A percentile compares a stretch with the other conserved stretches of the same genome.
Evolutionary conservation across 1,140 invertebrate genomes (phyloP).

Genomic region (Drosophila punjabiensis): DNA sequence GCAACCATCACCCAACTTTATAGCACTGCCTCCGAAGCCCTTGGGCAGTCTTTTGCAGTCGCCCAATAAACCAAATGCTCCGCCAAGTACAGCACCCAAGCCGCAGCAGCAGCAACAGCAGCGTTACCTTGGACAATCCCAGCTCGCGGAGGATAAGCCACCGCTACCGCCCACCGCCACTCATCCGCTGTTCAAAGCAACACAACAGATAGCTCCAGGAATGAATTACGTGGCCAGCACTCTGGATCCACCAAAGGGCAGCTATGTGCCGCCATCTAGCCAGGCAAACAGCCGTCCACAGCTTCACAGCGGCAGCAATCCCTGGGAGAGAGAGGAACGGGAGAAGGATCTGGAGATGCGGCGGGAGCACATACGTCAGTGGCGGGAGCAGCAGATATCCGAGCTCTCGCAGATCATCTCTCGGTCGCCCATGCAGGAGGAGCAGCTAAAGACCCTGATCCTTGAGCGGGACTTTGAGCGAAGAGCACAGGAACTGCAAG

Average conservation of each 20-base stretch:
- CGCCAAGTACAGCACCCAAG: conserved; percentile 82
- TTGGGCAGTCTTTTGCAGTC: conserved; percentile 70
- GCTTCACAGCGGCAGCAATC: conserved; percentile 87
- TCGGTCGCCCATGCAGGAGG: conserved; percentile 92
- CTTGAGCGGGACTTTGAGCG: conserved; percentile 95
- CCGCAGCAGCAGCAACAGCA: conserved; percentile 81
- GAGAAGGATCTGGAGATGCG: conserved; percentile 88
- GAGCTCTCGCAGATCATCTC: conserved; percentile 90
- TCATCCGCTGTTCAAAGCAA: conserved; percentile 90
- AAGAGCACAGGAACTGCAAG: conserved; percentile 91
- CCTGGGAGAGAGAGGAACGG: conserved; percentile 95
- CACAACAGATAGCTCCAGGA: conserved; percentile 86
- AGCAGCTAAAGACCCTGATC: conserved; percentile 93
- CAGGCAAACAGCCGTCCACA: conserved; percentile 33
- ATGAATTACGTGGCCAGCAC: conserved; percentile 87
- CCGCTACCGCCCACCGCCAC: conserved; percentile 91
- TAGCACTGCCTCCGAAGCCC: conserved; percentile 76
- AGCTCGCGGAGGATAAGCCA: conserved; percentile 86
- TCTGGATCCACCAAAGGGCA: conserved; percentile 91
- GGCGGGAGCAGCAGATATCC: conserved; percentile 94
- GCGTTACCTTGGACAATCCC: conserved; percentile 47
- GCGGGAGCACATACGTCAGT: conserved; percentile 86
- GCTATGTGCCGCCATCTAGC: conserved; percentile 88
- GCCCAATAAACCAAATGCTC: conserved; percentile 68
- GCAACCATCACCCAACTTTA: conserved; percentile 74